These are phyloP conservation scores for Acestrorhynchus altus DNA, from an alignment of 2,797 vertebrate species.

Conservation along the genomic window DNA sequence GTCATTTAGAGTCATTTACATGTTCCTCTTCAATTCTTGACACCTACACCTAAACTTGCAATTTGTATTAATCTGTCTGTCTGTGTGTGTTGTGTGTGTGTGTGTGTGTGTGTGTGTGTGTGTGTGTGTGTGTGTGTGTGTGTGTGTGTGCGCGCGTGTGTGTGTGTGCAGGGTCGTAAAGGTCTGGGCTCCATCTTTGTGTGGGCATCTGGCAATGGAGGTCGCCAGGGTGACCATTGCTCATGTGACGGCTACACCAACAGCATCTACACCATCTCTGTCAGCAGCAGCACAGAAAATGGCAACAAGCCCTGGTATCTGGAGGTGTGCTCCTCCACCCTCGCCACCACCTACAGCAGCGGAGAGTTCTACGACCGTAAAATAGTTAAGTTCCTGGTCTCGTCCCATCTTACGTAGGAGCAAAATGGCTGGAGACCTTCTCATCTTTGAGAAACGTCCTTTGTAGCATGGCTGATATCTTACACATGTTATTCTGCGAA, in stretches of 20 bases:
- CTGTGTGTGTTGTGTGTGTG: too few species aligned
- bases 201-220: conserved; percentile 90
- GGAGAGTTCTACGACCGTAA: conserved; percentile 77
- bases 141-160: conserved; percentile 13
- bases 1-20: too few species aligned
- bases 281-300: conserved; percentile 83
- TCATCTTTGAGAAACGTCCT: background rate
- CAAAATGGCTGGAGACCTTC: background rate
- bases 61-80: background rate
- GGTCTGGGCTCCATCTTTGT: conserved; percentile 90
- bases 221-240: conserved; percentile 85
- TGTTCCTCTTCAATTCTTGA: too few species aligned
- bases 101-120: too few species aligned
- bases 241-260: conserved; percentile 91
- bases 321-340: conserved; percentile 86
- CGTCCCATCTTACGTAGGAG: background rate
- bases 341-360: conserved; percentile 90
- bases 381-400: conserved; percentile 66
- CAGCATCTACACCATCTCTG: conserved; percentile 89
- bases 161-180: conserved; percentile 80
- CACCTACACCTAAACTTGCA: too few species aligned
- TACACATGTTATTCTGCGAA: too few species aligned
- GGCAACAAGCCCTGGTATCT: conserved; percentile 86
- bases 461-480: too few species aligned
- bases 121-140: background rate